phyloP scores from a whole-genome alignment of 2,797 vertebrate species.

The Tauraco hartlaubi region DNA sequence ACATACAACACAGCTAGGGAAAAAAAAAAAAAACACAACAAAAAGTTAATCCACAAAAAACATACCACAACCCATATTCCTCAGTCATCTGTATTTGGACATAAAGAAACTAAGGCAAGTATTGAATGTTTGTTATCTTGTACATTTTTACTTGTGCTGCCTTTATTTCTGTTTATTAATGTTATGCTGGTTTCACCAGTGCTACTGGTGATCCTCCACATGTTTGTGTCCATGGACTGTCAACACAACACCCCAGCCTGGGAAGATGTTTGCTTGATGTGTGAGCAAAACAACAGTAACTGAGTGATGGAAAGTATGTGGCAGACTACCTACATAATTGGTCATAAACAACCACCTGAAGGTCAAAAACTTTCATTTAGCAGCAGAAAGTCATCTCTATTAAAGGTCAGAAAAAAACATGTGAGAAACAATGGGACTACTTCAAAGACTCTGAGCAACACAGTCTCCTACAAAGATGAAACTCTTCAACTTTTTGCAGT shows the following conservation, averaged over 20 bases:
- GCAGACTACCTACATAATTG: neutral
- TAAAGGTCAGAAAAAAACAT: neutral
- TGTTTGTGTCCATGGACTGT: neutral
- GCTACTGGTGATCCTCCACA: neutral
- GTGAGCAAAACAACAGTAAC: neutral
- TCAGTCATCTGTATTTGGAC: neutral
- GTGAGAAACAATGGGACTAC: neutral
- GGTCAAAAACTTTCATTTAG: neutral
- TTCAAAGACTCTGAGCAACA: neutral
- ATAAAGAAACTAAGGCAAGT: neutral
- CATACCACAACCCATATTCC: neutral
- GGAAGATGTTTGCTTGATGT: neutral
- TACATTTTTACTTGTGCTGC: neutral
- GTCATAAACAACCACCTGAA: neutral
- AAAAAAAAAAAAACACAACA: accelerated
- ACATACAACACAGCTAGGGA: neutral
- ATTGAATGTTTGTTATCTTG: neutral
- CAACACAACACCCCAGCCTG: neutral
- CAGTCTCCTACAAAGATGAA: neutral
- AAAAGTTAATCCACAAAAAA: neutral
- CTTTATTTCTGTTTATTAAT: neutral
- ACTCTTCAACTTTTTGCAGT: neutral
- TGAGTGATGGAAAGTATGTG: neutral
- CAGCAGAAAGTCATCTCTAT: neutral
- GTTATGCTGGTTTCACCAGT: neutral